These are phyloP conservation scores for Cerastoderma edule DNA, from an alignment of 2,888 invertebrate species.

Conservation along the genomic window DNA sequence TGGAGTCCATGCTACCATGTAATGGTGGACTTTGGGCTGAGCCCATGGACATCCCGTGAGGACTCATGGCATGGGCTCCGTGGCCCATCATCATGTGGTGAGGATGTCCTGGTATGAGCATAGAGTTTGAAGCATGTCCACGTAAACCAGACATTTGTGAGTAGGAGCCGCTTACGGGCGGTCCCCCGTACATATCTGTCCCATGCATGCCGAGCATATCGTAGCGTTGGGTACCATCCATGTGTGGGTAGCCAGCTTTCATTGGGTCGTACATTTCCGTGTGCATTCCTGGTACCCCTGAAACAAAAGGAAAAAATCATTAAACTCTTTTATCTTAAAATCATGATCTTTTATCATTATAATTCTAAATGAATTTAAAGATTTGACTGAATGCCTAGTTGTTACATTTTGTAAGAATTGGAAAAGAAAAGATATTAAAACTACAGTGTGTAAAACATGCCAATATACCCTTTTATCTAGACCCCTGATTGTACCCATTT, in stretches of 20 bases:
- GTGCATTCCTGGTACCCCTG: conserved; percentile 78
- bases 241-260: conserved; percentile 80
- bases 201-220: conserved; percentile 80
- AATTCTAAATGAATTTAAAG: too few species aligned
- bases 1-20: conserved; percentile 81
- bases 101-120: conserved; percentile 85
- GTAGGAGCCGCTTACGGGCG: conserved; percentile 81
- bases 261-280: conserved; percentile 80
- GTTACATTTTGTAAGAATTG: too few species aligned
- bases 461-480: too few species aligned
- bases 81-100: conserved; percentile 85
- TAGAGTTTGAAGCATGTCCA: conserved; percentile 84
- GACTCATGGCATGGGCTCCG: conserved; percentile 82
- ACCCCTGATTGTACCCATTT: too few species aligned
- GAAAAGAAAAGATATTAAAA: too few species aligned
- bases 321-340: too few species aligned
- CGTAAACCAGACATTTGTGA: conserved; percentile 84
- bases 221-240: conserved; percentile 77
- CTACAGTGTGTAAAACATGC: too few species aligned
- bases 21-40: conserved; percentile 84
- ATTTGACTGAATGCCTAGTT: too few species aligned
- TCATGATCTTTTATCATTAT: too few species aligned
- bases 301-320: conserved; percentile 40
- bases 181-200: conserved; percentile 82
- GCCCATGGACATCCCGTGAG: conserved; percentile 82